phyloP scores from a whole-genome alignment of 2,888 invertebrate species.

The Laspeyria flexula region DNA sequence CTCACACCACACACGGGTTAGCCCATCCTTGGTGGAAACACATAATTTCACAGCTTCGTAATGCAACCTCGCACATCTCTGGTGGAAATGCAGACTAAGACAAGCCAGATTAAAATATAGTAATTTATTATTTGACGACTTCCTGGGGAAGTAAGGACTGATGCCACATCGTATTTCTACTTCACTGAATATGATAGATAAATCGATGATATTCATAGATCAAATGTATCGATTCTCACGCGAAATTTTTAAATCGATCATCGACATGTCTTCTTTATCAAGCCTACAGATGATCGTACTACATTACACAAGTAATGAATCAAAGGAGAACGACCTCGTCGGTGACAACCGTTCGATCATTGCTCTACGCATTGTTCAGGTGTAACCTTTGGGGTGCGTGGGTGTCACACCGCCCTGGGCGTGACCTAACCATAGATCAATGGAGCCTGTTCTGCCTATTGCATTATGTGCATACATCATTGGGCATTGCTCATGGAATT shows the following conservation, averaged over 20 bases:
- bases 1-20: too few relatives aligned
- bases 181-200: too few relatives aligned
- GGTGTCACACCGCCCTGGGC: constrained; percentile 61
- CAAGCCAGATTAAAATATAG: too few relatives aligned
- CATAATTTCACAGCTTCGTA: too few relatives aligned
- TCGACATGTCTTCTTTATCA: constrained; percentile 1
- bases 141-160: too few relatives aligned
- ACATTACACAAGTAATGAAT: constrained; percentile 50
- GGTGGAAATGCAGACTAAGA: too few relatives aligned
- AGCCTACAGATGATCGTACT: constrained; percentile 6
- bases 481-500: not conserved
- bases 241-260: constrained; percentile 6
- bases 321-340: constrained; percentile 57
- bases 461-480: constrained; percentile 29
- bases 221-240: too few relatives aligned
- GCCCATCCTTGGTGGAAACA: too few relatives aligned
- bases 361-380: constrained; percentile 52
- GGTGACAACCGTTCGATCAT: constrained; percentile 59
- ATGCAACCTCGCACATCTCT: too few relatives aligned
- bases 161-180: too few relatives aligned
- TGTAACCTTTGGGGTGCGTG: constrained; percentile 65
- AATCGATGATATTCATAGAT: too few relatives aligned
- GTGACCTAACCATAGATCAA: constrained; percentile 59
- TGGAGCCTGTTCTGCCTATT: constrained; percentile 34
- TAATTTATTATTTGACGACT: too few relatives aligned